These are phyloP conservation scores for Steromphala cineraria DNA, from an alignment of 2,888 invertebrate genomes.

Conservation along the genomic window DNA sequence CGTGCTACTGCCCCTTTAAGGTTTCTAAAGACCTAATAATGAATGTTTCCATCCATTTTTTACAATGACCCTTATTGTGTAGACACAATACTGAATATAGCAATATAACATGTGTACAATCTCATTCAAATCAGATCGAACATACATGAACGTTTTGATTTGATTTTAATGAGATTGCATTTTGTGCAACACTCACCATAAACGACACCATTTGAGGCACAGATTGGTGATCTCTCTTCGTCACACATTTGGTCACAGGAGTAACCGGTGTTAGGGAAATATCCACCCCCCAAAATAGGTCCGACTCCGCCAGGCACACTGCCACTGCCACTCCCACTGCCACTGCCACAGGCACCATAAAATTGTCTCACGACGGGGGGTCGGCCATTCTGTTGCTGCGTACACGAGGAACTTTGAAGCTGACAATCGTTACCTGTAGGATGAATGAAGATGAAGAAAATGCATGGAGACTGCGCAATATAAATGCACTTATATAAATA, in stretches of 20 bases:
- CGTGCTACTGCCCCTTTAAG: no score
- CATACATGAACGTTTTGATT: no score
- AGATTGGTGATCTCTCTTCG: slow-evolving; percentile 18
- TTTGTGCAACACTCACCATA: slow-evolving; percentile 4
- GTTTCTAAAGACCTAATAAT: no score
- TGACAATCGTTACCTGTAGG: slow-evolving; percentile 19
- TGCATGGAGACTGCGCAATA: no score
- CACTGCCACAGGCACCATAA: background rate
- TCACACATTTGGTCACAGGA: slow-evolving; percentile 25
- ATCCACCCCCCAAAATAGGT: background rate
- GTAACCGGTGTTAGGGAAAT: background rate
- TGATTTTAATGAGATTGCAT: no score
- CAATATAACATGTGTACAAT: no score
- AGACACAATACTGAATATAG: no score
- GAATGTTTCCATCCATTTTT: no score
- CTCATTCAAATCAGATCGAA: no score
- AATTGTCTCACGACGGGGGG: background rate
- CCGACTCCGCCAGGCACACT: no score
- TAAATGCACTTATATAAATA: no score
- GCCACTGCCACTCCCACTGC: background rate
- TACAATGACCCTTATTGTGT: no score
- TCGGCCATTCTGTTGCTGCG: background rate
- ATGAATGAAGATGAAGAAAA: background rate
- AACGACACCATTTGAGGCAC: slow-evolving; percentile 24
- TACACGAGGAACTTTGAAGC: background rate